phyloP scores from a whole-genome alignment of 2,113 vertebrate genomes.

The Lampris incognitus region DNA sequence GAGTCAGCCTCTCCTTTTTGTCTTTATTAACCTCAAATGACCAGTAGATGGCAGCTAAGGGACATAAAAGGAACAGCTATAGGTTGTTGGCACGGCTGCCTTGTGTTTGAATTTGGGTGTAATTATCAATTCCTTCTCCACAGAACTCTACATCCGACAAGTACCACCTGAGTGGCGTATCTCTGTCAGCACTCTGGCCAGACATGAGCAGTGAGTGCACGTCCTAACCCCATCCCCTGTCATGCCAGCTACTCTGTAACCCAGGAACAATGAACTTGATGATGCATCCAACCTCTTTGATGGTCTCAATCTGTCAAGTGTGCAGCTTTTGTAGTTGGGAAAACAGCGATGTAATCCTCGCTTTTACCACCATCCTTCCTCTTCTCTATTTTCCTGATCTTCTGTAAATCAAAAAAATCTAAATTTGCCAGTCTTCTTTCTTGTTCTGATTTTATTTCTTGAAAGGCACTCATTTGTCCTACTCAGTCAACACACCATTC shows the following conservation, averaged over 20 bases:
- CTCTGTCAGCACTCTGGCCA: constrained; percentile 63
- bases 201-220: constrained; percentile 76
- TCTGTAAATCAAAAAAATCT: background rate
- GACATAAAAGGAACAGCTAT: background rate
- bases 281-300: background rate
- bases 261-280: background rate
- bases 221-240: background rate
- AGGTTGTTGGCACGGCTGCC: background rate
- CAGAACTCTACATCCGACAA: constrained; percentile 80
- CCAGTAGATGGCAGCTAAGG: constrained; percentile 56
- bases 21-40: background rate
- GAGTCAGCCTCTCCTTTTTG: background rate
- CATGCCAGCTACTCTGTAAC: background rate
- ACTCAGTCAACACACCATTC: background rate
- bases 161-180: constrained; percentile 76
- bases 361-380: background rate
- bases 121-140: constrained; percentile 31
- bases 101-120: background rate
- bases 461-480: background rate
- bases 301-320: background rate
- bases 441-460: background rate
- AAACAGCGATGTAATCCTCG: background rate
- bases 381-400: background rate
- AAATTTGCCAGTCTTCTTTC: no score
- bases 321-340: background rate